A percentile compares a stretch with the other conserved stretches of the same genome.
These are phyloP conservation scores for Pongo abelii DNA, from an alignment of 2,113 vertebrate genomes.

Conservation along the genomic window DNA sequence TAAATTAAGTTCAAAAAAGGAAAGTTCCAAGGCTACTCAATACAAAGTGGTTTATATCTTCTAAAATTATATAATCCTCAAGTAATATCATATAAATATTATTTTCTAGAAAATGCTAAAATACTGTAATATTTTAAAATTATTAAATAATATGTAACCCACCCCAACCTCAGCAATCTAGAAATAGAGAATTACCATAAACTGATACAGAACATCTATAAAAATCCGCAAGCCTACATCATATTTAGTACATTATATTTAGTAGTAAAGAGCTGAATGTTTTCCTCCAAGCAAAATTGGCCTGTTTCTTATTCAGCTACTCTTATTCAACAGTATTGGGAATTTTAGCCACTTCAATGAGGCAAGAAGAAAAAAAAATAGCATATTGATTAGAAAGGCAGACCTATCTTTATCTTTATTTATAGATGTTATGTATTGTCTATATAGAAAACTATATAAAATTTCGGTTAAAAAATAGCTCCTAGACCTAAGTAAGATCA, in stretches of 20 bases:
- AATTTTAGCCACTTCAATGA: background rate
- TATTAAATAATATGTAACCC: background rate
- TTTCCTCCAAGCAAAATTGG: background rate
- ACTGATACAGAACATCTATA: background rate
- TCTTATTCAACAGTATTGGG: background rate
- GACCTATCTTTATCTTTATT: background rate
- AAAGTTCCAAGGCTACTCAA: background rate
- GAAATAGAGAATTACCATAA: background rate
- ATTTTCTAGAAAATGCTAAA: background rate
- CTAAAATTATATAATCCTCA: background rate
- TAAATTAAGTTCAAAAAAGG: no score
- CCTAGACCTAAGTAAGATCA: background rate
- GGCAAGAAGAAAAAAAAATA: background rate
- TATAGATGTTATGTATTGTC: background rate
- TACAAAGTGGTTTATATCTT: background rate
- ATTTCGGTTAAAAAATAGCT: background rate
- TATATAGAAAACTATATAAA: background rate
- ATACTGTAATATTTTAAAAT: background rate
- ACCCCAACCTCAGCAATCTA: background rate
- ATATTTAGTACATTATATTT: background rate
- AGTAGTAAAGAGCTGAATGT: background rate
- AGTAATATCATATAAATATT: background rate
- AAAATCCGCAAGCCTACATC: background rate
- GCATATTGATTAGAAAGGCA: background rate
- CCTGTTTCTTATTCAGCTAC: background rate